Evolutionary conservation across 2,113 vertebrate genomes (phyloP).

Genomic region (Heptranchias perlo): DNA sequence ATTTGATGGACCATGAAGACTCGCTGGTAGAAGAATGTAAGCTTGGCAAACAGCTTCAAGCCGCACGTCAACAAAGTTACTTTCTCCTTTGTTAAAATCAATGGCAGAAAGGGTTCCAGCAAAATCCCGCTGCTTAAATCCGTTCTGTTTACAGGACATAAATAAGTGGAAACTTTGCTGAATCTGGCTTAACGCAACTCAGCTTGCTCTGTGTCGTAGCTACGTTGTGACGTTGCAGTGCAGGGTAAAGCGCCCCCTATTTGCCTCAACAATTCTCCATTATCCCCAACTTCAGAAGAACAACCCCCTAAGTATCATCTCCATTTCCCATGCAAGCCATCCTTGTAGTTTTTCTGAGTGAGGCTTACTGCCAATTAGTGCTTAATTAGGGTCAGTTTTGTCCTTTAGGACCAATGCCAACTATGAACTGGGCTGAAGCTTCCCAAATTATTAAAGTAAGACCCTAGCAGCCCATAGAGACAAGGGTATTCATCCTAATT

Average conservation of each 20-base stretch:
- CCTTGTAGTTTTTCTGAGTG: not conserved
- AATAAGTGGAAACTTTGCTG: constrained; percentile 6
- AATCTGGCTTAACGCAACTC: not conserved
- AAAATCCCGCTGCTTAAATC: not conserved
- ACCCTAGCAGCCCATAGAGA: not conserved
- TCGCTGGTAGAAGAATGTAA: not conserved
- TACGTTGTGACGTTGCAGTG: not conserved
- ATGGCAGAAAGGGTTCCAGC: not conserved
- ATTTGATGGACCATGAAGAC: not conserved
- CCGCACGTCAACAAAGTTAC: too few relatives aligned
- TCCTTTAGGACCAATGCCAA: not conserved
- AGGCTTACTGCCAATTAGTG: not conserved
- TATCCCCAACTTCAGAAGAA: not conserved
- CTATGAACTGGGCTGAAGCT: not conserved
- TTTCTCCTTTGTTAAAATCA: not conserved
- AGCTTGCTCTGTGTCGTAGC: not conserved
- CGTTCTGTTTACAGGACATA: not conserved
- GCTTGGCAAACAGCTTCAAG: not conserved
- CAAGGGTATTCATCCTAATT: not conserved
- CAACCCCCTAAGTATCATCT: not conserved
- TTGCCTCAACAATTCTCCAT: not conserved
- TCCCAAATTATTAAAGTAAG: not conserved
- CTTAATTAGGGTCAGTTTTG: not conserved
- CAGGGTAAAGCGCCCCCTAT: not conserved
- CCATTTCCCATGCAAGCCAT: not conserved